Evolutionary conservation across 2,113 vertebrate genomes (phyloP), one percentile per base, ranked within the genome.

Genomic region (Jaculus jaculus): DNA sequence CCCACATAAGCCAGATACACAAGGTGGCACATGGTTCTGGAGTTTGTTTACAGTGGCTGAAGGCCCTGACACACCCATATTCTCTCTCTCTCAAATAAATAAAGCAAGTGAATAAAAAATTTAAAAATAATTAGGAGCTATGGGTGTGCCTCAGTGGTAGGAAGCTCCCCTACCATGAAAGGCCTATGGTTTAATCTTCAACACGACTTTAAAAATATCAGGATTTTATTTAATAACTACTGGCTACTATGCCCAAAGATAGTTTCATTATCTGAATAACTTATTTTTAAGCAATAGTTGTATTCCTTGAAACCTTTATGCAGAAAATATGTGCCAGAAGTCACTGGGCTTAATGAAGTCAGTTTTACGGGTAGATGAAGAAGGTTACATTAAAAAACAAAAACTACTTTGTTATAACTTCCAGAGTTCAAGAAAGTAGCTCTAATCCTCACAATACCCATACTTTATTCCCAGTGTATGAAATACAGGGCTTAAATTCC

Each of bases 201-300:
- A 6, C 11, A 68, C 51, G 66, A 39, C 20, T 63, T 63, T 65
- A 77, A 32, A 80, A 91, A 94, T 77, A 18, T 72, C 26, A 63
- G 15, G 28, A 77, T 93, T 89, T 71, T 5, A 18, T 66, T 47
- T 84, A 37, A 30, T 71, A 71, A 86, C 78, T 80, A 73, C 15
- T 81, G n/a, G n/a, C n/a, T n/a, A n/a, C n/a, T n/a, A n/a, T n/a
- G n/a, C n/a, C n/a, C n/a, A n/a, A n/a, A n/a, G n/a, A n/a, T n/a
- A n/a, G n/a, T n/a, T n/a, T n/a, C n/a, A n/a, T 11, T 73, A 89
- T 9, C 77, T 75, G 30, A 94, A 54, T 89, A 84, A 94, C 17
- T 92, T 85, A 84, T 80, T 83, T 89, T 65, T 79, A 60, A 74
- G 93, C 87, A 91, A 77, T 95, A 81, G 89, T n/a, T 66, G 37